phyloP scores from a whole-genome alignment of 2,888 invertebrate species.

The Caenorhabditis virilis region DNA sequence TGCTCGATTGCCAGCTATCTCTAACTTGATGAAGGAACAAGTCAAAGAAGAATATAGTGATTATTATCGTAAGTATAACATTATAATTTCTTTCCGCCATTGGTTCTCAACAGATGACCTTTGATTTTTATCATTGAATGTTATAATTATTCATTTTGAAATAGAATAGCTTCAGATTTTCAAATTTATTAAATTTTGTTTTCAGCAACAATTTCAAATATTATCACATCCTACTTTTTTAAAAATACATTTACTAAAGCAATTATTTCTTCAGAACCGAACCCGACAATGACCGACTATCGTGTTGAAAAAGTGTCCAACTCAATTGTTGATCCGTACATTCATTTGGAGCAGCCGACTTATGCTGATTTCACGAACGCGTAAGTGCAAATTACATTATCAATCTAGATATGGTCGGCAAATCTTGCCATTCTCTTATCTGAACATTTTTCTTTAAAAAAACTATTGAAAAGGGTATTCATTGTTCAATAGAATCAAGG shows the following conservation, averaged over 20 bases:
- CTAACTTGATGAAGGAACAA: slow-evolving; percentile 40
- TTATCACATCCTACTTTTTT: too few relatives aligned
- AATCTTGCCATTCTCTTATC: not conserved
- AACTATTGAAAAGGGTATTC: not conserved
- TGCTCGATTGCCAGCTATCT: slow-evolving; percentile 21
- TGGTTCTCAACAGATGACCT: not conserved
- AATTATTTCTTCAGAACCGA: slow-evolving; percentile 2
- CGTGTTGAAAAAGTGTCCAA: slow-evolving; percentile 33
- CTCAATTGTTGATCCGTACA: slow-evolving; percentile 22
- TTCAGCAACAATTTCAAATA: too few relatives aligned
- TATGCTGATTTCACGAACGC: slow-evolving; percentile 42
- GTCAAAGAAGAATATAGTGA: slow-evolving; percentile 21
- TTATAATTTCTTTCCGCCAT: not conserved
- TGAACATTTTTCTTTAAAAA: not conserved
- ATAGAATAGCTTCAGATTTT: too few relatives aligned
- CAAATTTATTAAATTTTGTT: too few relatives aligned
- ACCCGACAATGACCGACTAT: slow-evolving; percentile 35
- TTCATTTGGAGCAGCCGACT: slow-evolving; percentile 32
- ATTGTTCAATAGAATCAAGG: slow-evolving; percentile 30
- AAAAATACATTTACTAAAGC: too few relatives aligned
- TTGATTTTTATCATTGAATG: too few relatives aligned
- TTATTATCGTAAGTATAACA: slow-evolving; percentile 30
- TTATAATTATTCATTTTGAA: too few relatives aligned
- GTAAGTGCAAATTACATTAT: slow-evolving; percentile 17
- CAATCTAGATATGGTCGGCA: not conserved